Conservation (phyloP, 35 echinoderm and acorn worm genomes). For the Acanthaster planci region DNA sequence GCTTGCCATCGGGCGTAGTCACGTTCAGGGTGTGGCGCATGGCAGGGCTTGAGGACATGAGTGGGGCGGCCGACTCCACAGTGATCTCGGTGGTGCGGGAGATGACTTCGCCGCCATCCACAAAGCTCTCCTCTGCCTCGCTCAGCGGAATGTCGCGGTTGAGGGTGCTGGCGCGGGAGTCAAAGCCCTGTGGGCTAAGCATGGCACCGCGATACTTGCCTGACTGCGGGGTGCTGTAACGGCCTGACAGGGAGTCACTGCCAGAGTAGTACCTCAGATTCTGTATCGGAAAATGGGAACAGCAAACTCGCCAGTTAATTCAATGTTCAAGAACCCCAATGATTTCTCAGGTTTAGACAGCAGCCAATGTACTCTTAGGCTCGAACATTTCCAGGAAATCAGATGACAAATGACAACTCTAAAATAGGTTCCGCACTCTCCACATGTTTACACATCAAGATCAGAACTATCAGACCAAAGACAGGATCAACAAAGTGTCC, state of each 20-base stretch:
- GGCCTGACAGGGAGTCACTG: constrained; percentile 80
- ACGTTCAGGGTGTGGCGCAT: neutral
- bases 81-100: constrained; percentile 41
- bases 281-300: constrained; percentile 21
- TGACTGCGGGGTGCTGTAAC: constrained; percentile 47
- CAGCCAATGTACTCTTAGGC: no score
- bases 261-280: constrained; percentile 94
- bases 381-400: no score
- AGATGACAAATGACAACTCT: no score
- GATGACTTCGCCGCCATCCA: constrained; percentile 67
- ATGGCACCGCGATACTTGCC: constrained; percentile 45
- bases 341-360: neutral
- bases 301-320: neutral
- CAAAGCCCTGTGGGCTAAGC: constrained; percentile 75
- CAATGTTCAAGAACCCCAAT: neutral
- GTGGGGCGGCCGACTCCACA: constrained; percentile 61
- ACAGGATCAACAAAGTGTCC: no score
- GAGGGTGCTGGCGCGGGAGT: constrained; percentile 74
- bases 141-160: constrained; percentile 48
- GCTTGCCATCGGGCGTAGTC: constrained; percentile 46
- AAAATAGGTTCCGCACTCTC: no score
- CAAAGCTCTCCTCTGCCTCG: constrained; percentile 35
- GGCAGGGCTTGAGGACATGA: constrained; percentile 58
- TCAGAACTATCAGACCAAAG: no score
- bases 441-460: no score